Conservation (phyloP, 2,113 vertebrate genomes). For the Xiphias gladius region DNA sequence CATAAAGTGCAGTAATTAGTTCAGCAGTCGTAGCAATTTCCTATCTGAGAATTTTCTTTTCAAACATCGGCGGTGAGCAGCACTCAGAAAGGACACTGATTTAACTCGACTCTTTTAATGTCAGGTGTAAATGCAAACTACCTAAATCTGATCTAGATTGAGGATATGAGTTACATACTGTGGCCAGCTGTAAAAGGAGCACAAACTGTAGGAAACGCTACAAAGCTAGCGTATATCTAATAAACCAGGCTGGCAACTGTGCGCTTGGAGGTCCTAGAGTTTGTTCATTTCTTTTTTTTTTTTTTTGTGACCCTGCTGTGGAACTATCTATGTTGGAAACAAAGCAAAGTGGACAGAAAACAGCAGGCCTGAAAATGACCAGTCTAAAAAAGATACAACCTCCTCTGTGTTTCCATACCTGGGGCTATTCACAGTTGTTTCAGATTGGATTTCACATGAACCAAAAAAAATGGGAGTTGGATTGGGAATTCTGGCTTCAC, state of each 20-base stretch:
- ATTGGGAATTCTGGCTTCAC: conserved; percentile 17
- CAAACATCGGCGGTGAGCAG: neutral
- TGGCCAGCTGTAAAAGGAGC: neutral
- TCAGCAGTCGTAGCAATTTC: conserved; percentile 17
- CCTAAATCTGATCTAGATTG: neutral
- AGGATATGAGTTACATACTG: neutral
- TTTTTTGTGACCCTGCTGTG: conserved; percentile 30
- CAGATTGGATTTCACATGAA: conserved; percentile 44
- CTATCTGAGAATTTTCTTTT: conserved; percentile 5
- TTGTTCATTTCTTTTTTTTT: conserved; percentile 12
- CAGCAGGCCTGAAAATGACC: conserved; percentile 59
- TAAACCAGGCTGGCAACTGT: neutral
- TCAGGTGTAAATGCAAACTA: neutral
- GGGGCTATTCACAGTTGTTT: conserved; percentile 24
- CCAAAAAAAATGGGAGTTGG: conserved; percentile 3
- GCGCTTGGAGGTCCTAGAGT: neutral
- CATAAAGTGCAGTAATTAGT: conserved; percentile 2
- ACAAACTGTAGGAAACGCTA: neutral
- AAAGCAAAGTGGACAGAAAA: conserved; percentile 63
- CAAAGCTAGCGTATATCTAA: neutral
- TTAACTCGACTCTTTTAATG: neutral
- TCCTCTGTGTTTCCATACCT: conserved; percentile 21
- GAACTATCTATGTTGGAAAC: conserved; percentile 47
- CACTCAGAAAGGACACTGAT: conserved; percentile 1
- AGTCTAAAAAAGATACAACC: conserved; percentile 42